Conservation (phyloP, 2,113 vertebrate genomes). For the Formicarius rufipectus region DNA sequence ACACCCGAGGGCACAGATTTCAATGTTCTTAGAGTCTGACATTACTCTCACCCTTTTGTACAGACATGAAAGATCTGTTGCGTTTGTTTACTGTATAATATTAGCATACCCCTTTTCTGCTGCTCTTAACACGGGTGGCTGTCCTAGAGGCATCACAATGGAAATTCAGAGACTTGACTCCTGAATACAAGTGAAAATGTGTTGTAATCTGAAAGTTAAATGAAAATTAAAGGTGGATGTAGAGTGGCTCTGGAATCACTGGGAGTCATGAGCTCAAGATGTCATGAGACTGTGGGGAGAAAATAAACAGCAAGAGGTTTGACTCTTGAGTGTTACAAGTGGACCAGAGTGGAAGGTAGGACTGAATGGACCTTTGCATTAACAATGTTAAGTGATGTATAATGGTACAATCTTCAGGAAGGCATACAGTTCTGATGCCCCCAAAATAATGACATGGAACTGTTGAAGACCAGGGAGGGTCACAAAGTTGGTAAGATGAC, state of each 20-base stretch:
- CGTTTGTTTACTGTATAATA: not conserved
- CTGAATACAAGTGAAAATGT: not conserved
- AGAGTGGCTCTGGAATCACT: not conserved
- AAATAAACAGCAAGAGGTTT: not conserved
- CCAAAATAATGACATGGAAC: not conserved
- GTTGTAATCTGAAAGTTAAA: not conserved
- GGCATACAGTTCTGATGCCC: not conserved
- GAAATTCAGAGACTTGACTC: not conserved
- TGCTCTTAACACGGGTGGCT: not conserved
- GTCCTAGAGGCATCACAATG: not conserved
- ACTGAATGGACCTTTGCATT: not conserved
- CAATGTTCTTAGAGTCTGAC: not conserved
- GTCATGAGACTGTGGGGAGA: not conserved
- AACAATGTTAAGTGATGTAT: not conserved
- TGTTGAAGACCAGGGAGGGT: not conserved
- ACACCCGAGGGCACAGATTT: not conserved
- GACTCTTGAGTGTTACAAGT: not conserved
- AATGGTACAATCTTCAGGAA: not conserved
- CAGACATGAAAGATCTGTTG: not conserved
- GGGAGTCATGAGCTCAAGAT: not conserved
- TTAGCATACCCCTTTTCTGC: not conserved
- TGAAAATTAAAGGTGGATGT: not conserved
- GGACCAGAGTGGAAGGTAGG: not conserved
- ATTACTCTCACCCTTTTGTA: not conserved
- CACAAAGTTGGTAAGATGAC: not conserved